Conservation (phyloP, 2,797 vertebrate genomes). For the Micropoecilia bifurca region DNA sequence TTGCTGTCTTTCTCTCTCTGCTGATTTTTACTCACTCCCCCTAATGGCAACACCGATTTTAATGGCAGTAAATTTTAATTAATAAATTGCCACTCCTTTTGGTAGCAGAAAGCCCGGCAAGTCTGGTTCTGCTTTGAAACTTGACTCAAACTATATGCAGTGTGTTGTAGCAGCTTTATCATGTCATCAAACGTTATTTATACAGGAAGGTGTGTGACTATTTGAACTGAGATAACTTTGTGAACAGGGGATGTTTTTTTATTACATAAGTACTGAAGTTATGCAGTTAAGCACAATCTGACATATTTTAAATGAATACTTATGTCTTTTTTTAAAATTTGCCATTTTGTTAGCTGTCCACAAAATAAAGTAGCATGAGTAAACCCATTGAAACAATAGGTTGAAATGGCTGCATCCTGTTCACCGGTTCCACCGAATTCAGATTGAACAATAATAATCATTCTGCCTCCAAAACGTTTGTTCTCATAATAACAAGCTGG, state of each 20-base stretch:
- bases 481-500: slow-evolving; percentile 19
- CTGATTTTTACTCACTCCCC: not conserved
- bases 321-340: not conserved
- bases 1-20: not conserved
- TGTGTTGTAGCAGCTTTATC: slow-evolving; percentile 14
- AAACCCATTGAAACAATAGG: slow-evolving; percentile 39
- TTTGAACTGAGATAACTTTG: slow-evolving; percentile 24
- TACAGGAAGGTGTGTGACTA: slow-evolving; percentile 41
- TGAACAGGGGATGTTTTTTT: not conserved
- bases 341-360: not conserved
- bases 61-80: not conserved
- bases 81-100: not conserved
- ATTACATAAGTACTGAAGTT: not conserved
- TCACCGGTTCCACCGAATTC: not conserved
- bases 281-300: not conserved
- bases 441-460: not conserved
- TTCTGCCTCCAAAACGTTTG: slow-evolving; percentile 4
- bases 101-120: not conserved
- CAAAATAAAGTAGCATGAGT: not conserved
- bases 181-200: slow-evolving; percentile 21
- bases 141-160: slow-evolving; percentile 10
- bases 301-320: not conserved
- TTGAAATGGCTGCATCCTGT: slow-evolving; percentile 45
- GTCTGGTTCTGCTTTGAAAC: slow-evolving; percentile 8
- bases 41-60: not conserved